phyloP scores from a whole-genome alignment of 2,797 vertebrate species.

The Passerculus sandwichensis region DNA sequence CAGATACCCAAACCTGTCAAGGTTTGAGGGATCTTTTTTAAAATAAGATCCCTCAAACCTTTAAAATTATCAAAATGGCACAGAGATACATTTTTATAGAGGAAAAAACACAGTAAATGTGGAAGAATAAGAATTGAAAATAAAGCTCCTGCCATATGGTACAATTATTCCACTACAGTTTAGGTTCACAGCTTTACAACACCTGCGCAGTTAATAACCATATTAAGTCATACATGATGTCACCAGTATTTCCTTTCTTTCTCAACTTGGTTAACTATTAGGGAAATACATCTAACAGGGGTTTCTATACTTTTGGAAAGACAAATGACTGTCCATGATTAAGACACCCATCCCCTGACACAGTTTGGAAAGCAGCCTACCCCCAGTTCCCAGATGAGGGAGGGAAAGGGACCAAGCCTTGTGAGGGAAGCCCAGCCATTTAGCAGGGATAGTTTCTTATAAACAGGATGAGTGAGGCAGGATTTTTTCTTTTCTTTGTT shows the following conservation, averaged over 20 bases:
- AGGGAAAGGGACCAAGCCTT: not conserved
- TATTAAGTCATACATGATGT: constrained; percentile 48
- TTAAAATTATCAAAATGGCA: not conserved
- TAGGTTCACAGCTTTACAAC: constrained; percentile 60
- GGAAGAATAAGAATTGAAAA: not conserved
- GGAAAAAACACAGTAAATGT: not conserved
- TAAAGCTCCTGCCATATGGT: not conserved
- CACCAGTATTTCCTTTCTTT: constrained; percentile 43
- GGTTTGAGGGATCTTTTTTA: not conserved
- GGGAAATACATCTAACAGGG: not conserved
- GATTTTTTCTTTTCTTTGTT: not conserved
- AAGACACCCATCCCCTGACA: not conserved
- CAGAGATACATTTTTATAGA: not conserved
- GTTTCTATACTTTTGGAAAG: not conserved
- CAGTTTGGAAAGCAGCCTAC: not conserved
- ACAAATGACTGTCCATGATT: not conserved
- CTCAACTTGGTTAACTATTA: not conserved
- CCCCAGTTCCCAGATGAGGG: not conserved
- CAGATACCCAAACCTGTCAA: not conserved
- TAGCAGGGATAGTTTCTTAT: not conserved
- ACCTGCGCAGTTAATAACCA: constrained; percentile 16
- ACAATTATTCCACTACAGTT: constrained; percentile 45
- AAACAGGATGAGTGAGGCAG: not conserved
- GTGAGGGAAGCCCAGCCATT: not conserved
- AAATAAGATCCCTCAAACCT: no score